These are phyloP conservation scores for Pteromalus puparum DNA, from an alignment of 1,140 invertebrate species.

Conservation along the genomic window DNA sequence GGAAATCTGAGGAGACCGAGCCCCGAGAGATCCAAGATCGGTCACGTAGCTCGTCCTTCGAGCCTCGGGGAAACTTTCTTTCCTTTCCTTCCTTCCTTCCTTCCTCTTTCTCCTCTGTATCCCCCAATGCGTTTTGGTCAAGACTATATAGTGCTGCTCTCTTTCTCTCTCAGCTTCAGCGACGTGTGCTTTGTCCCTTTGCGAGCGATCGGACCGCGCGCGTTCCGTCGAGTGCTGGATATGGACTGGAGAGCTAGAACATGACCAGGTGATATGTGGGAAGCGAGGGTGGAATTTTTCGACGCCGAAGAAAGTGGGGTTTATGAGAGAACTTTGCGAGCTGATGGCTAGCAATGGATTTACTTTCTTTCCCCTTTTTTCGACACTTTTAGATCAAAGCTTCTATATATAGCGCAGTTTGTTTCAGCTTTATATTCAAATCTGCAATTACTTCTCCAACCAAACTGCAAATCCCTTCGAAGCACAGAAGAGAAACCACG, in stretches of 20 bases:
- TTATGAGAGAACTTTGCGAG: background rate
- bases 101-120: background rate
- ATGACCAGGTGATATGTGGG: background rate
- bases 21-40: conserved; percentile 71
- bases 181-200: conserved; percentile 4
- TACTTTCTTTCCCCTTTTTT: background rate
- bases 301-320: no score
- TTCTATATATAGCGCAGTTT: no score
- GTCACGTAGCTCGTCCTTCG: conserved; percentile 64
- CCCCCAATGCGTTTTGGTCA: conserved; percentile 21
- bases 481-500: no score
- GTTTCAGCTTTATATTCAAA: no score
- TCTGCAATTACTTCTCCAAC: no score
- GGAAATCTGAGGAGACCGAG: conserved; percentile 71
- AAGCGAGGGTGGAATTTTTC: background rate
- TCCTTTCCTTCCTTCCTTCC: background rate
- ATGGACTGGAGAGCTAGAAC: conserved; percentile 1
- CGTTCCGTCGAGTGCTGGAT: background rate
- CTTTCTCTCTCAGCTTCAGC: background rate
- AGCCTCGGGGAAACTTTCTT: conserved; percentile 32
- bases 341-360: background rate
- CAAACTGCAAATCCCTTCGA: no score
- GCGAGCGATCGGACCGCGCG: background rate
- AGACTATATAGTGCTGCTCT: background rate
- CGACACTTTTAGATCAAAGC: background rate